These are phyloP conservation scores for Resseliella maxima DNA, from an alignment of 2,888 invertebrate species.

Conservation along the genomic window DNA sequence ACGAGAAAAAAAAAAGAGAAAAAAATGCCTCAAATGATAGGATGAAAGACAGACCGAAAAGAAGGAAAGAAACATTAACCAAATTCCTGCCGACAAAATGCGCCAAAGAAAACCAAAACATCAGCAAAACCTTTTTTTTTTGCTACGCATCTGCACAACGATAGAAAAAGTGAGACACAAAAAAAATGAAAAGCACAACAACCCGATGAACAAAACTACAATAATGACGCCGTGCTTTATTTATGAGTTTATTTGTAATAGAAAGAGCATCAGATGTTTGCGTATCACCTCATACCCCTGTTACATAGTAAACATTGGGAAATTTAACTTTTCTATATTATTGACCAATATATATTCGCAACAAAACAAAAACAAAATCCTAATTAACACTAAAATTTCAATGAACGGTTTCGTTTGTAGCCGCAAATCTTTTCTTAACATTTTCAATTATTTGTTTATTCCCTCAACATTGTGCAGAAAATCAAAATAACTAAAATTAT, in stretches of 20 bases:
- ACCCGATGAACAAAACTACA: not conserved
- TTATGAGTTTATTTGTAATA: not conserved
- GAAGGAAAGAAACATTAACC: not conserved
- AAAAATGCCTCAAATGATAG: too few species aligned
- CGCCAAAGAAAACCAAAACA: constrained; percentile 31
- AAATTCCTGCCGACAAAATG: constrained; percentile 42
- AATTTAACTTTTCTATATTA: constrained; percentile 42
- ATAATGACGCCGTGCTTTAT: not conserved
- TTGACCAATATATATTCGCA: too few species aligned
- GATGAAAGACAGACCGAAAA: not conserved
- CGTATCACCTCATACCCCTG: not conserved
- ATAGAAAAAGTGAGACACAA: not conserved
- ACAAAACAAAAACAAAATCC: not conserved
- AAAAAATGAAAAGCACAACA: too few species aligned
- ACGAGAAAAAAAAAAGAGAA: not conserved
- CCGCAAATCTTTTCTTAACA: too few species aligned
- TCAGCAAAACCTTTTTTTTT: not conserved
- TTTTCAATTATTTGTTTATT: too few species aligned
- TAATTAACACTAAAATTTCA: too few species aligned
- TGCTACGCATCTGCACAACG: not conserved
- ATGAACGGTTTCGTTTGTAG: too few species aligned
- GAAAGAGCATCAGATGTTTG: not conserved
- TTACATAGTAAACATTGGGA: not conserved
- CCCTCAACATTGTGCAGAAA: not conserved
- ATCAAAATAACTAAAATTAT: constrained; percentile 20